Evolutionary conservation across 2,888 invertebrate species (phyloP).

Genomic region (Pterostichus niger): DNA sequence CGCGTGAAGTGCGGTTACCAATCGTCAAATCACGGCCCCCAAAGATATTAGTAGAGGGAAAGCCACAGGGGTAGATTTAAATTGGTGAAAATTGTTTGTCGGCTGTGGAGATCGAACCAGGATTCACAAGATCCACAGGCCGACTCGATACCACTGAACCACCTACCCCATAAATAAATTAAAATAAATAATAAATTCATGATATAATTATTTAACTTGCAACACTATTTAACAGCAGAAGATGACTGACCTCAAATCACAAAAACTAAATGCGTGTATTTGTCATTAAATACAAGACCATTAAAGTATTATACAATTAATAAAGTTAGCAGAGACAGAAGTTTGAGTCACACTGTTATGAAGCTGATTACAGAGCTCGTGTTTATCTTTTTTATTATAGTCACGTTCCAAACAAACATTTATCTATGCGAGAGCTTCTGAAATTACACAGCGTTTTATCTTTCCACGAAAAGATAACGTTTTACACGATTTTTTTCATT

Average conservation of each 20-base stretch:
- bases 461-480: background rate
- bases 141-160: no score
- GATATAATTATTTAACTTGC: background rate
- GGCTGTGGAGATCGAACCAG: no score
- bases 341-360: no score
- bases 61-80: no score
- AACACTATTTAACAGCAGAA: background rate
- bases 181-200: background rate
- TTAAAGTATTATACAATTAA: background rate
- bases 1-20: no score
- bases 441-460: background rate
- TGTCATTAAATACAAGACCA: background rate
- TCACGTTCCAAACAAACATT: background rate
- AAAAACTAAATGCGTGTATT: background rate
- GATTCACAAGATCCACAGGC: no score
- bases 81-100: no score
- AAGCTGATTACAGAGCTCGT: background rate
- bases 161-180: no score
- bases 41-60: no score
- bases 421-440: background rate
- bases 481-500: background rate
- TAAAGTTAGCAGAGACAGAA: background rate
- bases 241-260: background rate
- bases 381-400: background rate
- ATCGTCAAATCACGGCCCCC: no score